Conservation (phyloP, 2,797 vertebrate genomes). For the Centroberyx gerrardi region DNA sequence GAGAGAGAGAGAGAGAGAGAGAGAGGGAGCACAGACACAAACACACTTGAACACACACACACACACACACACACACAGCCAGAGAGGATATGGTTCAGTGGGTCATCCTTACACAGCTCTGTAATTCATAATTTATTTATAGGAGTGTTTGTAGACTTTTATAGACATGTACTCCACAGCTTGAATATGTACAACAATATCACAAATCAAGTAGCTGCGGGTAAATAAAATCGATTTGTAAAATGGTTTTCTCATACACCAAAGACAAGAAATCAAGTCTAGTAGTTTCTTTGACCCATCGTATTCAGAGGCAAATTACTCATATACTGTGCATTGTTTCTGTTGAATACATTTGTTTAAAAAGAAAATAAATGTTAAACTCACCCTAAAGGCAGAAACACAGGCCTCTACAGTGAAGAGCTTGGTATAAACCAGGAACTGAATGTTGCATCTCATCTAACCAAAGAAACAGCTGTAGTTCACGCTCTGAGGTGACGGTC, state of each 20-base stretch:
- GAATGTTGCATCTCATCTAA: constrained; percentile 29
- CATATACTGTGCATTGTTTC: neutral
- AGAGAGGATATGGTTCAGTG: neutral
- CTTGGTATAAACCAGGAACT: constrained; percentile 10
- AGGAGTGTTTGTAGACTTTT: neutral
- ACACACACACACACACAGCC: too few species aligned
- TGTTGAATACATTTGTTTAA: neutral
- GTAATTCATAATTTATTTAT: neutral
- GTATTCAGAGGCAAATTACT: constrained; percentile 2
- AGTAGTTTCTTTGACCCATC: neutral
- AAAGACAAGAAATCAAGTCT: neutral
- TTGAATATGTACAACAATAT: neutral
- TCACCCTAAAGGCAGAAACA: constrained; percentile 31
- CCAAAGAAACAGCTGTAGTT: constrained; percentile 18
- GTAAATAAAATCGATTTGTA: neutral
- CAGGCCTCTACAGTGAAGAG: neutral
- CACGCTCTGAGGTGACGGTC: constrained; percentile 7
- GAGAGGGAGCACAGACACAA: too few species aligned
- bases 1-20: too few species aligned
- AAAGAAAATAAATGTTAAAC: constrained; percentile 27
- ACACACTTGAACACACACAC: too few species aligned
- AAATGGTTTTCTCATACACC: neutral
- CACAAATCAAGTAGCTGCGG: too few species aligned
- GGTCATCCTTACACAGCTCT: neutral
- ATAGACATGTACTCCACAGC: neutral